phyloP scores from a whole-genome alignment of 1,140 invertebrate species.

The Neodiprion pinetum region DNA sequence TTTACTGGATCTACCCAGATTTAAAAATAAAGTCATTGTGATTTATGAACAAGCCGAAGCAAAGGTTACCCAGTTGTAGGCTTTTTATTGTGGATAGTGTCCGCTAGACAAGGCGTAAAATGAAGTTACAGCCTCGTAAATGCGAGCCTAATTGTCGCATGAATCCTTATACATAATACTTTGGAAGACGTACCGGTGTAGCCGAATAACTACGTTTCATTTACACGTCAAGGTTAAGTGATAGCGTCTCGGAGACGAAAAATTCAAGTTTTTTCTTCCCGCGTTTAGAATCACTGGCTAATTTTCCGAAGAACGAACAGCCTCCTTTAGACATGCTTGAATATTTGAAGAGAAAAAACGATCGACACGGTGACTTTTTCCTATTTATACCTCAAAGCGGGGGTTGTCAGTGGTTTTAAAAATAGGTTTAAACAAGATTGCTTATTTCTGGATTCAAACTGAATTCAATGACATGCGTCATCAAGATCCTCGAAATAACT shows the following conservation, averaged over 20 bases:
- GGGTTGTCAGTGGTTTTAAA: too few relatives aligned
- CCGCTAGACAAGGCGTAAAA: not conserved
- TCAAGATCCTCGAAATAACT: too few relatives aligned
- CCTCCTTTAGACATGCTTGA: too few relatives aligned
- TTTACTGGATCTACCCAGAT: too few relatives aligned
- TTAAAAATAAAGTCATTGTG: not conserved
- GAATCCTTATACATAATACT: not conserved
- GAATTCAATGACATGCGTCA: too few relatives aligned
- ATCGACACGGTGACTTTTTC: too few relatives aligned
- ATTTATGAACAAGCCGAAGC: not conserved
- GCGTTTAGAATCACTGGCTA: too few relatives aligned
- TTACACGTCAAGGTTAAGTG: not conserved
- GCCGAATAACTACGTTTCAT: not conserved
- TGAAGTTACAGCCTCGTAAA: conserved; percentile 3
- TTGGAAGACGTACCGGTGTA: not conserved
- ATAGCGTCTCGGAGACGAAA: not conserved
- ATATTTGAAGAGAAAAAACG: too few relatives aligned
- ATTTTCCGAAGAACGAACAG: too few relatives aligned
- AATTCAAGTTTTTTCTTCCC: not conserved
- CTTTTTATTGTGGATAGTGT: not conserved
- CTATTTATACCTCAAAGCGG: too few relatives aligned
- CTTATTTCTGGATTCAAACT: too few relatives aligned
- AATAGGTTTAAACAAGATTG: too few relatives aligned
- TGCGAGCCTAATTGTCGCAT: not conserved
- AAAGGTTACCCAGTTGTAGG: not conserved